These are phyloP conservation scores for Drosophila sordidula DNA, from an alignment of 2,888 invertebrate genomes.

Conservation along the genomic window DNA sequence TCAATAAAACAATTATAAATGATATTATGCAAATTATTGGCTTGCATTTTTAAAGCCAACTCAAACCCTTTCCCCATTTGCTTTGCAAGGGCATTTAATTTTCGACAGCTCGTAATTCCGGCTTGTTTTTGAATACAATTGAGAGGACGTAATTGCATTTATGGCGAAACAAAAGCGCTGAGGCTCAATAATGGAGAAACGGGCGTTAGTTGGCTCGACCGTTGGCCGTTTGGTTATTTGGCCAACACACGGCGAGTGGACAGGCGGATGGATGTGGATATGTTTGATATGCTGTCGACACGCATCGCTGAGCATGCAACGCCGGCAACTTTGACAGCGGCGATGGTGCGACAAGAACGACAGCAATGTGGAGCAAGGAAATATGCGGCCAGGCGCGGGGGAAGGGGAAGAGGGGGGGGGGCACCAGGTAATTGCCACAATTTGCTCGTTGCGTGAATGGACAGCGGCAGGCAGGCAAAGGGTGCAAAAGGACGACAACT, in stretches of 20 bases:
- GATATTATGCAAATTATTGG: no score
- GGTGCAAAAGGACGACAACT: constrained; percentile 56
- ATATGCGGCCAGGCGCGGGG: constrained; percentile 44
- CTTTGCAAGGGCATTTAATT: constrained; percentile 2
- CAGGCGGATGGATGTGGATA: constrained; percentile 63
- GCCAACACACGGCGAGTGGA: constrained; percentile 5
- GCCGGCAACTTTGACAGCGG: constrained; percentile 56
- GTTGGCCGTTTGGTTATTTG: no score
- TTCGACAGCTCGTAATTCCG: background rate
- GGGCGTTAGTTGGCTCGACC: background rate
- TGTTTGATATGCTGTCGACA: constrained; percentile 77
- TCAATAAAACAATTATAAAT: no score
- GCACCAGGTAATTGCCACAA: constrained; percentile 77
- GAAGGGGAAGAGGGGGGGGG: background rate
- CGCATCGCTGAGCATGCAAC: constrained; percentile 78
- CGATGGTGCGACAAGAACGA: constrained; percentile 54
- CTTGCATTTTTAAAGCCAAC: no score
- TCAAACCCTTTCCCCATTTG: no score
- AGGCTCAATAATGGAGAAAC: background rate
- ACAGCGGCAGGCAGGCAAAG: constrained; percentile 35
- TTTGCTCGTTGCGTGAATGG: constrained; percentile 80
- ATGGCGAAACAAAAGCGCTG: constrained; percentile 62
- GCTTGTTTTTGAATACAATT: constrained; percentile 55
- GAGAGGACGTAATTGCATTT: constrained; percentile 72
- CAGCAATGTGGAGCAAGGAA: constrained; percentile 65